A percentile compares a stretch with the other conserved stretches of the same genome.
Evolutionary conservation across 2,888 invertebrate genomes (phyloP).

Genomic region (Sturmia bella): DNA sequence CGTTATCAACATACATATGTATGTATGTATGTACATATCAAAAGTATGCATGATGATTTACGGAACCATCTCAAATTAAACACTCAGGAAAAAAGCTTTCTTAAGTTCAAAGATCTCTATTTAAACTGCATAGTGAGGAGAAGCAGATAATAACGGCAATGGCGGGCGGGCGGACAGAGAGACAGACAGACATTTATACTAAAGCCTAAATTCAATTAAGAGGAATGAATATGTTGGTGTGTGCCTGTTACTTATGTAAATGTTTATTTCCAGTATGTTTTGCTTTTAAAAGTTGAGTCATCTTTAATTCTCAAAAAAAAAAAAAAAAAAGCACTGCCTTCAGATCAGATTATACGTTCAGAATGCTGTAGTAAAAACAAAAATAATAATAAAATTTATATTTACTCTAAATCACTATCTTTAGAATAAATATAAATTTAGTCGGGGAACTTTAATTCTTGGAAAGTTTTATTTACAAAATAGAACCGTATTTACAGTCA

Average conservation of each 20-base stretch:
- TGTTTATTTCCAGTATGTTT: slow-evolving; percentile 17
- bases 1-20: background rate
- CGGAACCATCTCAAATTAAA: background rate
- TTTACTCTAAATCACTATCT: too few relatives aligned
- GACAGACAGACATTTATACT: background rate
- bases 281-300: slow-evolving; percentile 28
- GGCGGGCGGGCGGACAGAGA: too few relatives aligned
- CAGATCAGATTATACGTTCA: too few relatives aligned
- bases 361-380: too few relatives aligned
- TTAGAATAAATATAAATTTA: too few relatives aligned
- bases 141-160: slow-evolving; percentile 1
- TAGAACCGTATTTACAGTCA: too few relatives aligned
- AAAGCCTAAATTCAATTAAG: slow-evolving; percentile 13
- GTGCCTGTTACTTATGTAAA: slow-evolving; percentile 11
- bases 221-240: background rate
- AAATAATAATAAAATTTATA: too few relatives aligned
- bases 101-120: slow-evolving; percentile 42
- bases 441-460: too few relatives aligned
- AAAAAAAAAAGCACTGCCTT: too few relatives aligned
- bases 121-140: slow-evolving; percentile 15
- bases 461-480: too few relatives aligned
- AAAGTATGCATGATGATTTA: background rate
- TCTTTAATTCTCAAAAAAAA: background rate
- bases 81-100: background rate
- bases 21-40: background rate